Evolutionary conservation across 2,113 vertebrate genomes (phyloP), one percentile per base, ranked within the genome.

Genomic region (Chaetodon trifascialis): DNA sequence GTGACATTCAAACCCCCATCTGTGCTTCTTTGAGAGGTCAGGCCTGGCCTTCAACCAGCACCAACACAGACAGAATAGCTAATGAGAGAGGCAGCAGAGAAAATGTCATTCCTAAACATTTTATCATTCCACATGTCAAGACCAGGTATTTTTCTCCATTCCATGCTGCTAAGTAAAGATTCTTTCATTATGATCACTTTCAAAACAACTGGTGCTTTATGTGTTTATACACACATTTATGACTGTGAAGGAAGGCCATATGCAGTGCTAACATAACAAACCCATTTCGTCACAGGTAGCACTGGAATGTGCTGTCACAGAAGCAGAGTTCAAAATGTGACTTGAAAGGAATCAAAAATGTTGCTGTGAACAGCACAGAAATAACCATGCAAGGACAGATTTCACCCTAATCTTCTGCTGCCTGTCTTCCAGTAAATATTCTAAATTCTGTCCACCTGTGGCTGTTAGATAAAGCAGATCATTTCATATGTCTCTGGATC

Each of bases 41-140:
- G 19, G 17, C 67, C 47, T 73, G 84, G 46, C 79, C 65, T 88
- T 85, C 72, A 80, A 68, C 47, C 36, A 60, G 11, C 65, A 49
- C 54, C 21, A 21, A 38, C 62, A 86, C 88, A 88, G 34, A 91
- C 86, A 85, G 90, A 89, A 90, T 90, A 81, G 44, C 25, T 85
- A 86, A 91, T 90, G 85, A 49, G 65, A 73, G 30, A 30, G 30
- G 30, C 30, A 30, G 30, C 30, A 30, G 30, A 30, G 71, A 58
- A 91, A 91, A 88, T 86, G 84, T 79, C 84, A 85, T 49, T 79
- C 79, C 68, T 52, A 19, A 80, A 65, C 82, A 76, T 83, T 74
- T 56, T 11, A 63, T 72, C 69, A 47, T 63, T 65, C 25, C n/a
- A 58, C 56, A 52, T 17, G 19, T 25, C 21, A 68, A 78, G 64